Evolutionary conservation across 2,113 vertebrate genomes (phyloP).

Genomic region (Patagioenas fasciata): DNA sequence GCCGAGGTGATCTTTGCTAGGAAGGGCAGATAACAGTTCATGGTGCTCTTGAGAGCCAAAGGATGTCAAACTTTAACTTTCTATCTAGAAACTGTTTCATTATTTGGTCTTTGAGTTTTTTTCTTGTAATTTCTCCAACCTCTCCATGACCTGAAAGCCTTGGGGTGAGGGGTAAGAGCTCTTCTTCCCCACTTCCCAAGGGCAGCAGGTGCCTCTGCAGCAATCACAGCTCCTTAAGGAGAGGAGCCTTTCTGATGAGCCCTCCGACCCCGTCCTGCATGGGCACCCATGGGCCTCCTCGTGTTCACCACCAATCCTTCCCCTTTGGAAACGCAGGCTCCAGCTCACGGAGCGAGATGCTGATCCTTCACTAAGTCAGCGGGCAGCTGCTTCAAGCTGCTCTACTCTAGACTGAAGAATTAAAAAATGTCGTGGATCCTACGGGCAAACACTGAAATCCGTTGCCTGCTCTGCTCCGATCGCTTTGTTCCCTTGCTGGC

Average conservation of each 20-base stretch:
- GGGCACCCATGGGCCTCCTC: neutral
- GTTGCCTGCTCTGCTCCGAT: rapidly evolving
- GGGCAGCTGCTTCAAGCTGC: neutral
- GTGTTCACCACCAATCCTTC: neutral
- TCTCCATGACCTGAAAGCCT: neutral
- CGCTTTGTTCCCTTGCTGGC: neutral
- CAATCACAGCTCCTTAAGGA: neutral
- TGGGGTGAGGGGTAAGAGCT: neutral
- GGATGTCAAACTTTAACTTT: neutral
- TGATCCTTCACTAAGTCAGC: neutral
- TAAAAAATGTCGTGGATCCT: neutral
- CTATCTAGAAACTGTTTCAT: neutral
- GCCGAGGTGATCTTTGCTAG: neutral
- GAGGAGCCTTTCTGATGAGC: neutral
- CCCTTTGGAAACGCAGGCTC: neutral
- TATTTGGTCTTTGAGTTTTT: neutral
- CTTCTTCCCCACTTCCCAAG: neutral
- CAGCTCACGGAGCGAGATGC: neutral
- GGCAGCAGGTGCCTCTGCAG: neutral
- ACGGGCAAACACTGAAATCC: neutral
- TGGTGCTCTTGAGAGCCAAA: neutral
- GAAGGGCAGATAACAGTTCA: neutral
- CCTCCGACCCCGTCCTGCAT: neutral
- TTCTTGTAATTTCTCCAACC: neutral
- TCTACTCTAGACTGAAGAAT: neutral